phyloP scores from a whole-genome alignment of 2,797 vertebrate genomes.

The Meriones psammophilus region DNA sequence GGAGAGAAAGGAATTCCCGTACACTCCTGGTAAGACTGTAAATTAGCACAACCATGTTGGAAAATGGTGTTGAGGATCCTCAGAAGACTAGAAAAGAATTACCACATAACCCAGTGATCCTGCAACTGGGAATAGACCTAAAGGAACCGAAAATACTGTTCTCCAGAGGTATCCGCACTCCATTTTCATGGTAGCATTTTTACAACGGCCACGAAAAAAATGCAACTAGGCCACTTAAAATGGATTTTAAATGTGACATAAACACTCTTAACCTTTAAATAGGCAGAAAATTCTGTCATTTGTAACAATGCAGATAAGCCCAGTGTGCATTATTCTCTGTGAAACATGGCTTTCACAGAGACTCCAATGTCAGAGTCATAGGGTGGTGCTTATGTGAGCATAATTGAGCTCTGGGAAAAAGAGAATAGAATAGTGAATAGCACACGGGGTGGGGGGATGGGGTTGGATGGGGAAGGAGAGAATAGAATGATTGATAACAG shows the following conservation, averaged over 20 bases:
- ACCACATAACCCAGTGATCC: background rate
- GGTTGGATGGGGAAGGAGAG: background rate
- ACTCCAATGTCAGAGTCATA: background rate
- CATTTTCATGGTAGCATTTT: background rate
- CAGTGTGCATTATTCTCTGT: background rate
- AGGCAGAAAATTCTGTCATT: background rate
- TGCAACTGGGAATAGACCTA: background rate
- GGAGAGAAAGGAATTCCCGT: background rate
- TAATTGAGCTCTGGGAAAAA: background rate
- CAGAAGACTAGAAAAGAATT: background rate
- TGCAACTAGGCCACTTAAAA: background rate
- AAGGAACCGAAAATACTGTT: background rate
- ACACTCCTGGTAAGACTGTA: background rate
- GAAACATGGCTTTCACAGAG: background rate
- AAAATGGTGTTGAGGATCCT: background rate
- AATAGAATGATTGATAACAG: background rate
- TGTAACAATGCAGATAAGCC: background rate
- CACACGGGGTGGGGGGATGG: too few species aligned
- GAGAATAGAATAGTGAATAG: background rate
- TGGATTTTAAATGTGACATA: background rate
- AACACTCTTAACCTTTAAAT: background rate
- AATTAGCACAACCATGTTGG: background rate
- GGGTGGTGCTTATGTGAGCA: background rate
- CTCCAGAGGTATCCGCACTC: background rate
- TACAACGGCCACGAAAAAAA: background rate